phyloP scores from a whole-genome alignment of 2,113 vertebrate species.

The Nannobrachium achirus region DNA sequence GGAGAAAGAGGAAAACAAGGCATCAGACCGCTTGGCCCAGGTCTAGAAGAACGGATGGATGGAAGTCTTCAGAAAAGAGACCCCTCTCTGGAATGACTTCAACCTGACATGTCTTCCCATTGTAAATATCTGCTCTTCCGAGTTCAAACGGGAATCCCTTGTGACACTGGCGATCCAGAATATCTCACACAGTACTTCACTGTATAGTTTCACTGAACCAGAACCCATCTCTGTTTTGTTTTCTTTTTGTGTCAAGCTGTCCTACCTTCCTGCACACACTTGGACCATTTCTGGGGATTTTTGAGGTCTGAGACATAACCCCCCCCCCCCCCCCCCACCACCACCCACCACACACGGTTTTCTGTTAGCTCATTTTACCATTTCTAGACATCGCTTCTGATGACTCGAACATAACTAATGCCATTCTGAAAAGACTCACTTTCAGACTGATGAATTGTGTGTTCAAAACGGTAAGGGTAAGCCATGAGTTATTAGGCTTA shows the following conservation, averaged over 20 bases:
- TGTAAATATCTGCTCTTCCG: constrained; percentile 38
- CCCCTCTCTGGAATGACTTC: constrained; percentile 33
- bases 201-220: constrained; percentile 29
- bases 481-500: constrained; percentile 56
- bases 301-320: constrained; percentile 6
- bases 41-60: constrained; percentile 33
- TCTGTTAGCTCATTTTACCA: constrained; percentile 19
- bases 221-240: no score
- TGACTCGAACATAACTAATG: constrained; percentile 33
- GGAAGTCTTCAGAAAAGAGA: constrained; percentile 42
- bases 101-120: constrained; percentile 39
- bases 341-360: not conserved
- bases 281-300: constrained; percentile 26
- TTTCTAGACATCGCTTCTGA: constrained; percentile 36
- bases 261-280: no score
- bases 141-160: constrained; percentile 37
- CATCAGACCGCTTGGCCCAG: constrained; percentile 51
- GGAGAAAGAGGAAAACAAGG: constrained; percentile 62
- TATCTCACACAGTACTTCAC: constrained; percentile 16
- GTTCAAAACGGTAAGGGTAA: constrained; percentile 33
- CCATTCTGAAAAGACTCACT: constrained; percentile 27
- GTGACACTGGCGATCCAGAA: constrained; percentile 29
- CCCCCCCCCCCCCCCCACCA: no score
- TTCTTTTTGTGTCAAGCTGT: no score
- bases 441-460: constrained; percentile 15